Evolutionary conservation across 2,113 vertebrate species (phyloP).

Genomic region (Sinosuthora webbiana): DNA sequence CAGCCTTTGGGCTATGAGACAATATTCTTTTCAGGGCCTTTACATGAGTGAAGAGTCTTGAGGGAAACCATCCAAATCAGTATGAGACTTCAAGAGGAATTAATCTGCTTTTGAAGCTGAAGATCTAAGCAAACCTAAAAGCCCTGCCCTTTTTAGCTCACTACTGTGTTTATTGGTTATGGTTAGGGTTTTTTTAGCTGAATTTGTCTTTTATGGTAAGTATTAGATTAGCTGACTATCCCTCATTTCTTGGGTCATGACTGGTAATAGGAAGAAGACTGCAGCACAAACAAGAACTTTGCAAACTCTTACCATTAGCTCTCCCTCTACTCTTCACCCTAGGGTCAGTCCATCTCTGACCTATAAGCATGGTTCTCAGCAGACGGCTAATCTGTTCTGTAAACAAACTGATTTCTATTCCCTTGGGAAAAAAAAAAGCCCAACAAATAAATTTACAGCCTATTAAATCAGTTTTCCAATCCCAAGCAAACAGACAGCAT

Average conservation of each 20-base stretch:
- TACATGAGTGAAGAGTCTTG: background rate
- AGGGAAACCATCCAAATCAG: background rate
- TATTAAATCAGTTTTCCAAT: slow-evolving; percentile 3
- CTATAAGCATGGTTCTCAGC: slow-evolving; percentile 11
- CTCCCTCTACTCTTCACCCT: slow-evolving; percentile 12
- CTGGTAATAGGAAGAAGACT: background rate
- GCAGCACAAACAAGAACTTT: background rate
- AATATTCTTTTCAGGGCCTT: background rate
- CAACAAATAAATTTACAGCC: background rate
- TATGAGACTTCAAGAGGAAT: background rate
- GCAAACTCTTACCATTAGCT: background rate
- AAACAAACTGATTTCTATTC: slow-evolving; percentile 38
- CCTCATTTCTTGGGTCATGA: background rate
- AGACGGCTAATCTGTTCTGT: slow-evolving; percentile 15
- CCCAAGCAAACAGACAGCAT: background rate
- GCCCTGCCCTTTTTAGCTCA: background rate
- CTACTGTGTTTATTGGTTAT: background rate
- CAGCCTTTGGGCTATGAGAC: background rate
- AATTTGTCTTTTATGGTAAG: background rate
- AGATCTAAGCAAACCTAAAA: slow-evolving; percentile 16
- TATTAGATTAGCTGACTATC: background rate
- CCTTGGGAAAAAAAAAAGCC: background rate
- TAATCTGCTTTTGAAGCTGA: background rate
- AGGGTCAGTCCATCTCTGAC: slow-evolving; percentile 17
- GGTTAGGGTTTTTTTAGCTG: background rate